Base-by-base conservation (phyloP, 2,797 vertebrate species). In the Nothura maculosa region DNA sequence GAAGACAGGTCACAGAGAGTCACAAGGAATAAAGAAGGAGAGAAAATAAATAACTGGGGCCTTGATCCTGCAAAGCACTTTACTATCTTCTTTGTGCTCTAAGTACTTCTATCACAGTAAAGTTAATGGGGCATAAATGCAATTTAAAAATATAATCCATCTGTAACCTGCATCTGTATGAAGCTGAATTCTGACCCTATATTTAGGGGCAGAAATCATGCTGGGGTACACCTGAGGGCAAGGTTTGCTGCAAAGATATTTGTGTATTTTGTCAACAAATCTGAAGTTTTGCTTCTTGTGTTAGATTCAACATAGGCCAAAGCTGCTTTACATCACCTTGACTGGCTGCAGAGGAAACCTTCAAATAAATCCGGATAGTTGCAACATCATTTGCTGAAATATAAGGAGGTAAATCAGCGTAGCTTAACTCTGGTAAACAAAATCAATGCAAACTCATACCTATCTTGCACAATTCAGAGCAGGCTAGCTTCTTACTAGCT, bases 301-400 rank as follows among this genome's bases (percentile, higher is more conserved):
- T 87, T 95, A 76, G 84, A n/a, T 48, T 36, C 55, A 40, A 11
- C 0, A 0, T 0, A 1, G 73, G 66, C 87, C 69, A 90, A 90
- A 90, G 76, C 54, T 89, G 32, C 52, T 92, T 85, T 87, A 11
- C 50, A 93, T 87, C 88, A 69, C 57, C 30, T 61, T 60, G 77
- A 16, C 58, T 80, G 13, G 6, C 64, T 93, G 67, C 85, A 92
- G 72, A 94, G 50, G 77, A 93, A 91, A 48, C 21, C 58, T 75
- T 92, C 68, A 54, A 91, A 70, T 50, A 76, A 94, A 86, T 47
- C 22, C n/a, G 63, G 43, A 54, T 73, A 3, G 1, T 79, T 89
- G 58, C 80, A 94, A 81, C 81, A 87, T 18, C 58, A 14, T 30
- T 74, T 70, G 45, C 86, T 84, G 93, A 94, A 91, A 92, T 75